Base-by-base conservation (phyloP, 64 coral and sea anemone species). In the Hydrozoanthus tunicans region DNA sequence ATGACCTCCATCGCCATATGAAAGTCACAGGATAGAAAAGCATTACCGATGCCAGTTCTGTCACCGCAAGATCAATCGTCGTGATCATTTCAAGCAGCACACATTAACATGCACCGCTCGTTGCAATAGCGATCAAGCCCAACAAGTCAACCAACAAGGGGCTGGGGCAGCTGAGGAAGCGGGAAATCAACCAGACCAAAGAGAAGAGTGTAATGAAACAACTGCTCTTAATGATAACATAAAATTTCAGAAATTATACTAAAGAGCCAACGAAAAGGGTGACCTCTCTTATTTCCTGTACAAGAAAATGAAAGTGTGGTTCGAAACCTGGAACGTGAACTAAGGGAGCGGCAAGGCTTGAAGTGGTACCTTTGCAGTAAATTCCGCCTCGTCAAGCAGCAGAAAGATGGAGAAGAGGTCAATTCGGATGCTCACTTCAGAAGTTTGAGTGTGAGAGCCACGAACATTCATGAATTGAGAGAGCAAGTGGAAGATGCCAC, bases 331-430 rank as follows among this genome's bases (percentile, higher is more conserved):
- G 20, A 32, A n/a, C 51, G 25, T 7, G 79, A 90, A 55, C 15
- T 96, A 3, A 10, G 10, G 1, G 15, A 85, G 7, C 83, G 91
- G 25, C 81, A 51, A 61, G 93, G 93, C 6, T 0, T 94, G 9
- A 94, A 94, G 61, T 94, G 75, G 78, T 90, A 86, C 55, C 54
- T 91, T 13, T 86, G 15, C 20, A 70, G 79, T 17, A 77, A 91
- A 86, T 81, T 94, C 4, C 79, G 70, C 12, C 64, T 94, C 11
- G 56, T 94, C 8, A 94, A 94, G 63, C 55, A 54, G 5, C 84
- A 69, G 55, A 55, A 78, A 1, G 80, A 91, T 51, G 80, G 89
- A 3, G 51, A 64, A 23, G 89, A 91, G 62, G 5, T 86, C 8
- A 66, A 59, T n/a, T 56, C 72, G 0, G 59, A 79, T 26, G 78